phyloP scores from a whole-genome alignment of 1,140 invertebrate genomes.

The Eupeodes corollae region DNA sequence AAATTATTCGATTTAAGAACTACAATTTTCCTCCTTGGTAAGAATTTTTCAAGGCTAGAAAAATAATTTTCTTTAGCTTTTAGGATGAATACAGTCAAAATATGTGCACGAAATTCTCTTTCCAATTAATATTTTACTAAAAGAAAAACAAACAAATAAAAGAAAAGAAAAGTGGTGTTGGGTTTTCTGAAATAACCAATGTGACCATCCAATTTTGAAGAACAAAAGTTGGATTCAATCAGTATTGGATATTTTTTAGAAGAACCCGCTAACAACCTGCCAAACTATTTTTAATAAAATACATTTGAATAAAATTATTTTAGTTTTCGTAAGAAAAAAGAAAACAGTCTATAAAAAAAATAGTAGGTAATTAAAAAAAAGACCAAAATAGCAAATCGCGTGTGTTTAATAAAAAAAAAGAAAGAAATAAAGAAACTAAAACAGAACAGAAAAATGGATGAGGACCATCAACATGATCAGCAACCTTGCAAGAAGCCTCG shows the following conservation, averaged over 20 bases:
- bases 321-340: conserved; percentile 10
- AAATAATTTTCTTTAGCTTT: background rate
- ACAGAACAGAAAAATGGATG: background rate
- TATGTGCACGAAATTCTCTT: too few species aligned
- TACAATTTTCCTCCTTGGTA: too few species aligned
- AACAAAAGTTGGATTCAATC: conserved; percentile 33
- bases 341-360: background rate
- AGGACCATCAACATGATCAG: background rate
- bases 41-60: too few species aligned
- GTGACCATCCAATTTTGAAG: conserved; percentile 33
- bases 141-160: background rate
- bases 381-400: background rate
- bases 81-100: background rate
- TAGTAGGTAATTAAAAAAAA: background rate
- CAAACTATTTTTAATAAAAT: conserved; percentile 3
- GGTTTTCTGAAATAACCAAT: conserved; percentile 34
- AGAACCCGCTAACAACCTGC: conserved; percentile 6
- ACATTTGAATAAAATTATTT: conserved; percentile 2
- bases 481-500: conserved; percentile 10
- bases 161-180: background rate
- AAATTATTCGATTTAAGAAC: background rate
- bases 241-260: conserved; percentile 35
- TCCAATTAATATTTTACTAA: background rate
- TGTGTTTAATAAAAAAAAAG: background rate
- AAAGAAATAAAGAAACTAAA: background rate